Percentiles rank a stretch among this genome's conserved stretches.
Evolutionary conservation across 2,797 vertebrate species (phyloP).

Genomic region (Loris lydekkerianus): DNA sequence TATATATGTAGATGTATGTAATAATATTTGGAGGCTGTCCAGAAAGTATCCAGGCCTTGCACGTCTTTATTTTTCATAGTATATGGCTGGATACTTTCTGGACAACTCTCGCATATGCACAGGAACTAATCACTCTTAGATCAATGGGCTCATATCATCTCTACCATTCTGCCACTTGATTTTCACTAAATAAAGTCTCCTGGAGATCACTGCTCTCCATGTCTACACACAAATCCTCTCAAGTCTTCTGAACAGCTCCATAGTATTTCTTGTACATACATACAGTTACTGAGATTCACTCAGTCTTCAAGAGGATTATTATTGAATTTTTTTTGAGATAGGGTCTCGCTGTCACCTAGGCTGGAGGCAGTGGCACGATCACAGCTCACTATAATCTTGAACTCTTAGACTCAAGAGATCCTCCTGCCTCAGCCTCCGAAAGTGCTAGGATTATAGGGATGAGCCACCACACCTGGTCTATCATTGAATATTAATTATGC

Average conservation of each 20-base stretch:
- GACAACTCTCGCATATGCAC: background rate
- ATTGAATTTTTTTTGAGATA: background rate
- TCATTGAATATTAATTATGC: background rate
- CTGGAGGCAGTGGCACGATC: background rate
- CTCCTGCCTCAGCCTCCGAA: background rate
- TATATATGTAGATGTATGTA: too few relatives aligned
- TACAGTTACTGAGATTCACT: background rate
- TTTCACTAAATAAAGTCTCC: background rate
- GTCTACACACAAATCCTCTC: rapidly evolving
- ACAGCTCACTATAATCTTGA: background rate
- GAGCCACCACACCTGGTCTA: background rate
- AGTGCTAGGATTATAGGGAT: background rate
- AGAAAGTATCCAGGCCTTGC: too few relatives aligned
- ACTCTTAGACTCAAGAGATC: background rate
- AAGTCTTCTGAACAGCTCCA: rapidly evolving
- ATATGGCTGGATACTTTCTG: too few relatives aligned
- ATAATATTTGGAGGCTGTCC: too few relatives aligned
- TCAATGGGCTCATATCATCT: background rate
- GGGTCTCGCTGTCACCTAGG: background rate
- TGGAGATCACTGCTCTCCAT: background rate
- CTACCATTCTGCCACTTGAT: background rate
- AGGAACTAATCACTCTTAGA: background rate
- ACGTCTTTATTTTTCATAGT: too few relatives aligned
- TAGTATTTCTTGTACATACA: background rate
- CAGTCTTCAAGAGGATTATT: background rate